These are phyloP conservation scores for Pteruthius melanotis DNA, from an alignment of 2,113 vertebrate genomes.

Conservation along the genomic window DNA sequence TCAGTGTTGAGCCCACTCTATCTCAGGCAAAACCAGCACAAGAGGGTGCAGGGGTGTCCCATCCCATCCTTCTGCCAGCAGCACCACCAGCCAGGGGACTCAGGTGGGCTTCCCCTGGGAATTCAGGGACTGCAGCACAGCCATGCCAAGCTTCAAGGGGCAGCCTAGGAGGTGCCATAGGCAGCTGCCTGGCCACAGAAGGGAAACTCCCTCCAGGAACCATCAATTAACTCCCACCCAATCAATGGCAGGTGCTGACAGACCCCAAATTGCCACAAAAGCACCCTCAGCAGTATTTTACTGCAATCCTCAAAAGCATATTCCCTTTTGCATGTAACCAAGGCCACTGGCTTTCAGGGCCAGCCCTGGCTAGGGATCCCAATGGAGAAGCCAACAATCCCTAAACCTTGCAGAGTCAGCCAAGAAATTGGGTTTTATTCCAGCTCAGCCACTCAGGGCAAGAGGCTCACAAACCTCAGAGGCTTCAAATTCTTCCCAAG, in stretches of 20 bases:
- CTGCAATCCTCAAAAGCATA: not conserved
- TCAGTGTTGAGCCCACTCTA: not conserved
- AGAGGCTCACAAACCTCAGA: not conserved
- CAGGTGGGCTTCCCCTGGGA: not conserved
- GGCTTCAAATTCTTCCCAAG: not conserved
- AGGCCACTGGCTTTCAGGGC: not conserved
- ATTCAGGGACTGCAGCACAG: accelerated
- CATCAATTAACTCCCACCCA: not conserved
- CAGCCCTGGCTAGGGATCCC: conserved; percentile 5
- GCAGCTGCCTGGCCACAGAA: not conserved
- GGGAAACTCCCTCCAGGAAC: not conserved
- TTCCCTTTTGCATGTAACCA: not conserved
- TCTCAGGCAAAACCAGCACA: not conserved
- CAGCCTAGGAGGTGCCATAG: not conserved
- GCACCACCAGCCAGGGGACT: not conserved
- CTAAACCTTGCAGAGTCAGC: not conserved
- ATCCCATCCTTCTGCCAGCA: not conserved
- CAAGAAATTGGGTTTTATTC: not conserved
- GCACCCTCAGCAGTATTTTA: not conserved
- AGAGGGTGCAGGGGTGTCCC: not conserved
- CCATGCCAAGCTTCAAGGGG: not conserved
- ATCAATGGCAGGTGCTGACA: not conserved
- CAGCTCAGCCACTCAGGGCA: not conserved
- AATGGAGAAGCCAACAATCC: not conserved
- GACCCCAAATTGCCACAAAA: not conserved